Base-by-base conservation (phyloP, 2,888 invertebrate species). In the Tridacna gigas region DNA sequence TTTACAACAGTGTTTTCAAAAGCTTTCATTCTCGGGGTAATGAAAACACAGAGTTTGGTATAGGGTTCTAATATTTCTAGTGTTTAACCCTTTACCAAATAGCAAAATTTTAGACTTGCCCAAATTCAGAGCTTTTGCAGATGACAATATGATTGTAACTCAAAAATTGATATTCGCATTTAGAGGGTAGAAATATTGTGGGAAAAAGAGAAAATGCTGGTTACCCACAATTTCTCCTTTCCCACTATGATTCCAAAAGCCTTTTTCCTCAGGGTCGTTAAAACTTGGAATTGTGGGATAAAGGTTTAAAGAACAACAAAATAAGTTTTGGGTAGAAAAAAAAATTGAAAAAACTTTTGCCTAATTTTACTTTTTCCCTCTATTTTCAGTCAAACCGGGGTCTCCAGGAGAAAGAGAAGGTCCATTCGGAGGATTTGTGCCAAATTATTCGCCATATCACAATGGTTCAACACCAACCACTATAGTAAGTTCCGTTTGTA, bases 371-470 rank as follows among this genome's bases (percentile, higher is more conserved):
- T 26, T 0, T 74, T 26, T 26, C 25, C 73, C 1, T 74, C 65
- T 77, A 63, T 79, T 86, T 88, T 51, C 85, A 90, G 90, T 89
- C 47, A 90, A 90, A 80, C 80, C 87, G 45, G 86, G 84, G 61
- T 81, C 82, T 71, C 84, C 77, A 56, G 74, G 80, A 28, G 86
- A 89, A 28, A 81, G 90, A 82, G 89, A 89, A 84, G 86, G 83
- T 67, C 86, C 86, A 9, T 90, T 88, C 78, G 69, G 69, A 45
- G 88, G 90, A 60, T 90, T 88, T 83, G 77, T 91, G 51, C 90
- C 91, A 67, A 90, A 90, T 22, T 91, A 90, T 84, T 90, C 90
- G 51, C 84, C 89, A 61, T 92, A 91, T 76, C 90, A 91, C 28
- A 92, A 92, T 89, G 91, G 92, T 78, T 86, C 88, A 67, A 82